These are phyloP conservation scores for Drosophila neotestacea DNA, from an alignment of 2,888 invertebrate genomes.

Conservation along the genomic window DNA sequence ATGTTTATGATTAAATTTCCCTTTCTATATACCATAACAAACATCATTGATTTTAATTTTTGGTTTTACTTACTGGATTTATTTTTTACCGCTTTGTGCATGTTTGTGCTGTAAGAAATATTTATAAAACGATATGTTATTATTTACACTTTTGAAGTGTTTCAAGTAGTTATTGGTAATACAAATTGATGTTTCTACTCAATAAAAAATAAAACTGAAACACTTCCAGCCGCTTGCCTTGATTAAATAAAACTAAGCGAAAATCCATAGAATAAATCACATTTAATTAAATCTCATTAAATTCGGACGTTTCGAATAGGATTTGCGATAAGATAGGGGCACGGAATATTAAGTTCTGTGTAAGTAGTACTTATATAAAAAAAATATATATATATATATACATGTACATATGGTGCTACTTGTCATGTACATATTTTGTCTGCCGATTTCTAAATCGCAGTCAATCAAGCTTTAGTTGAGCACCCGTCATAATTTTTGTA, in stretches of 20 bases:
- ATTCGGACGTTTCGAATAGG: conserved; percentile 40
- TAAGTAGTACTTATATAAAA: background rate
- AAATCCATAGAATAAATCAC: conserved; percentile 48
- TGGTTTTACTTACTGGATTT: conserved; percentile 72
- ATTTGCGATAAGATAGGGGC: conserved; percentile 58
- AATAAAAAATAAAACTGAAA: background rate
- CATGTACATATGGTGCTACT: background rate
- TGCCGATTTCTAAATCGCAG: conserved; percentile 42
- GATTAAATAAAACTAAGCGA: conserved; percentile 59
- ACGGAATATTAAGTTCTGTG: conserved; percentile 17
- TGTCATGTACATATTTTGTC: background rate
- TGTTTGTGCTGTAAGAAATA: conserved; percentile 48
- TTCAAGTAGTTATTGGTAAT: background rate
- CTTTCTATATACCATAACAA: no score
- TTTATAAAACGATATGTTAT: background rate
- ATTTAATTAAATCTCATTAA: conserved; percentile 68
- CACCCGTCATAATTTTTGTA: conserved; percentile 39
- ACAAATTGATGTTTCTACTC: conserved; percentile 6
- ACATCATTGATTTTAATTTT: background rate
- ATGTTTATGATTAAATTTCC: no score
- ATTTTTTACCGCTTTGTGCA: conserved; percentile 78
- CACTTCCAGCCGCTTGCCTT: conserved; percentile 55
- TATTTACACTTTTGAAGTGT: background rate
- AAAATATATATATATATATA: background rate
- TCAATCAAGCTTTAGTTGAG: conserved; percentile 20